A percentile compares a stretch with the other conserved stretches of the same genome.
These are phyloP conservation scores for Drosophila quinaria DNA, from an alignment of 2,888 invertebrate species.

Conservation along the genomic window DNA sequence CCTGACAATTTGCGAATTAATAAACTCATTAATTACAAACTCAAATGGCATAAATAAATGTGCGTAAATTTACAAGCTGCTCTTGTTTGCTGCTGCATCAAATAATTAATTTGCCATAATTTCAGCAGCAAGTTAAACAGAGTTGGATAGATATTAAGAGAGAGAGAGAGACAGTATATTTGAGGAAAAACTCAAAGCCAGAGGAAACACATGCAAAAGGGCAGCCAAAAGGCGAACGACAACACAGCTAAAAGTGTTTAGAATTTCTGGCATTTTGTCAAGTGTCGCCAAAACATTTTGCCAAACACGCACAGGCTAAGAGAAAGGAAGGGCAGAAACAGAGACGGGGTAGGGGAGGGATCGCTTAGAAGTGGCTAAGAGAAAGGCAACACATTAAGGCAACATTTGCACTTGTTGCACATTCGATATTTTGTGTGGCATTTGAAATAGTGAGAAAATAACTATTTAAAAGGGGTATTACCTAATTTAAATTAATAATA, in stretches of 20 bases:
- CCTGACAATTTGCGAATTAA: slow-evolving; percentile 79
- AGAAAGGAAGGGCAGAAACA: not conserved
- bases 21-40: slow-evolving; percentile 81
- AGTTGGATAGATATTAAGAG: not conserved
- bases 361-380: not conserved
- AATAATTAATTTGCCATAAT: slow-evolving; percentile 57
- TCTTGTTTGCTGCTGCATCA: slow-evolving; percentile 32
- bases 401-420: slow-evolving; percentile 74
- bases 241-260: slow-evolving; percentile 74
- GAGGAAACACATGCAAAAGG: slow-evolving; percentile 17
- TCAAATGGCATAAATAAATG: slow-evolving; percentile 58
- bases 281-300: slow-evolving; percentile 81
- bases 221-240: slow-evolving; percentile 42
- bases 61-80: slow-evolving; percentile 39
- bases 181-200: slow-evolving; percentile 39
- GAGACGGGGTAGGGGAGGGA: not conserved
- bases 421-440: slow-evolving; percentile 59
- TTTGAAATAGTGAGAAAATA: slow-evolving; percentile 50
- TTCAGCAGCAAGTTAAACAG: slow-evolving; percentile 14
- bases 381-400: slow-evolving; percentile 29
- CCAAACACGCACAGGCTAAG: slow-evolving; percentile 56
- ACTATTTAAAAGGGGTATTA: slow-evolving; percentile 19
- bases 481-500: not conserved
- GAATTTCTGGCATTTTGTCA: slow-evolving; percentile 84
- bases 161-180: not conserved